Percentiles rank a stretch among this genome's conserved stretches.
Conservation (phyloP, 2,797 vertebrate species). For the Acomys russatus region DNA sequence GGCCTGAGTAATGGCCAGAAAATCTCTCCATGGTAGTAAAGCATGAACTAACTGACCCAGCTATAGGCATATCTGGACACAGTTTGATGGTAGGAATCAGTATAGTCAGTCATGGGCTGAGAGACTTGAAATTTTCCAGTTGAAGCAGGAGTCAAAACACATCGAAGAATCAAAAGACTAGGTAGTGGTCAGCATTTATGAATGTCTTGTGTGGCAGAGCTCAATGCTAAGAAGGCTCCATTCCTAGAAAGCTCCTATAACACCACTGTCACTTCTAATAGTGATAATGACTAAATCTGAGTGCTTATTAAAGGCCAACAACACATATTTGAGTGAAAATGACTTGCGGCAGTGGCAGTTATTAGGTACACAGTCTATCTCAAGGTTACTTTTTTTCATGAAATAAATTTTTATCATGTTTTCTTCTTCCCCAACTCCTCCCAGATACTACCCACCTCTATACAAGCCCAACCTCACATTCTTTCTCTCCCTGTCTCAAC, state of each 20-base stretch:
- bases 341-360: neutral
- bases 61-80: neutral
- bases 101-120: neutral
- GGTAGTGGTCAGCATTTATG: neutral
- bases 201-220: slow-evolving; percentile 4
- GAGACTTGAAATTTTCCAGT: neutral
- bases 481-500: neutral
- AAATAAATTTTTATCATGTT: neutral
- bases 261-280: neutral
- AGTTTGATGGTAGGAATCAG: neutral
- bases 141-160: neutral
- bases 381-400: neutral
- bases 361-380: neutral
- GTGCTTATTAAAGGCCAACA: neutral
- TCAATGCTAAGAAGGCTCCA: neutral
- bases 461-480: neutral
- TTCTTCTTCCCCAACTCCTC: neutral
- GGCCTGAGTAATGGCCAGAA: neutral
- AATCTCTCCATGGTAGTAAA: neutral
- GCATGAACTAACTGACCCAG: neutral
- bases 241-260: neutral
- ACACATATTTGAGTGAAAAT: slow-evolving; percentile 29
- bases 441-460: neutral
- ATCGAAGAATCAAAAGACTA: slow-evolving; percentile 3
- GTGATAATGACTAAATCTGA: slow-evolving; percentile 30